These are phyloP conservation scores for Discoglossus pictus DNA, from an alignment of 2,797 vertebrate genomes.

Conservation along the genomic window DNA sequence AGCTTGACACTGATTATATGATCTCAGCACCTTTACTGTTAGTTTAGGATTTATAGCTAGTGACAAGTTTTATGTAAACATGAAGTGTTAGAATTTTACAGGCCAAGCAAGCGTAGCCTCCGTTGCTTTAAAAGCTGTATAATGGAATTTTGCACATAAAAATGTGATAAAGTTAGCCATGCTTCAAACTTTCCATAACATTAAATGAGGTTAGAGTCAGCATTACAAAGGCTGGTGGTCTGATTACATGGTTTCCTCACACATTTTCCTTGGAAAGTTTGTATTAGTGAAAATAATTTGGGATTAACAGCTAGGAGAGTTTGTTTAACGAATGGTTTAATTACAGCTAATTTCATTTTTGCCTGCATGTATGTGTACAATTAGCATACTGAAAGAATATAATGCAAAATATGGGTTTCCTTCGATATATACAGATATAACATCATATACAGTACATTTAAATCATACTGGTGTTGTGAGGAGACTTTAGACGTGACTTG, in stretches of 20 bases:
- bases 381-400: too few relatives aligned
- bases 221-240: conserved; percentile 29
- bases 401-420: too few relatives aligned
- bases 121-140: conserved; percentile 30
- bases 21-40: conserved; percentile 46
- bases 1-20: conserved; percentile 48
- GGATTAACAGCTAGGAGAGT: conserved; percentile 4
- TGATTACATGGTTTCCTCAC: conserved; percentile 35
- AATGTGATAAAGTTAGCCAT: conserved; percentile 20
- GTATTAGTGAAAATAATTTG: conserved; percentile 30
- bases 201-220: conserved; percentile 43
- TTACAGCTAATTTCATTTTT: too few relatives aligned
- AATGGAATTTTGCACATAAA: conserved; percentile 46
- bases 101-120: conserved; percentile 26
- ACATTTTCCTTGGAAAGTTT: conserved; percentile 43
- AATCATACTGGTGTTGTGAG: too few relatives aligned
- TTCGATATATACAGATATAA: too few relatives aligned
- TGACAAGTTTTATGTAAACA: conserved; percentile 45
- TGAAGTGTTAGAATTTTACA: conserved; percentile 30
- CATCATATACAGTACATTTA: too few relatives aligned
- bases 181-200: conserved; percentile 44
- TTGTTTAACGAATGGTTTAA: not conserved
- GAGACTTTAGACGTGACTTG: too few relatives aligned
- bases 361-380: too few relatives aligned
- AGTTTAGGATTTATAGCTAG: conserved; percentile 43